Evolutionary conservation across 2,113 vertebrate genomes (phyloP).

Genomic region (Pongo abelii): DNA sequence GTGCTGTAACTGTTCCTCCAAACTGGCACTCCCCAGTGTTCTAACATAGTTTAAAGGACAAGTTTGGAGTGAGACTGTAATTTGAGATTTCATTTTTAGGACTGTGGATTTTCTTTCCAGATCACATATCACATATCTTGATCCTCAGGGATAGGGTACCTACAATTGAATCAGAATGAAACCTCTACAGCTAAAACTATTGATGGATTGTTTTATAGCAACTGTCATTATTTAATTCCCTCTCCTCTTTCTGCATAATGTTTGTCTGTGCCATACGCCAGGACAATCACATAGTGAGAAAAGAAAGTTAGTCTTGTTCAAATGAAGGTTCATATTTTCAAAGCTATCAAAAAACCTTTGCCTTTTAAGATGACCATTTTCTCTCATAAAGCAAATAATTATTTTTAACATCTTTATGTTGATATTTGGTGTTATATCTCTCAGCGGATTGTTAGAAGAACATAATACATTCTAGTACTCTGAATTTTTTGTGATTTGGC

Average conservation of each 20-base stretch:
- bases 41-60: neutral
- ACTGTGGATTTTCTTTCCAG: neutral
- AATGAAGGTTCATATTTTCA: neutral
- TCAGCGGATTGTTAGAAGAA: neutral
- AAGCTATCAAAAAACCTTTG: constrained; percentile 19
- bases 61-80: neutral
- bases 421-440: neutral
- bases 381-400: neutral
- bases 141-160: neutral
- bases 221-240: constrained; percentile 41
- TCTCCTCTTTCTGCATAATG: neutral
- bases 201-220: constrained; percentile 30
- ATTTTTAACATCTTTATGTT: neutral
- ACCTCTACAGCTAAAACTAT: constrained; percentile 18
- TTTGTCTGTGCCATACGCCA: neutral
- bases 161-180: neutral
- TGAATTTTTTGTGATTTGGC: constrained; percentile 10
- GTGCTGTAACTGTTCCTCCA: neutral
- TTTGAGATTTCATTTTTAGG: neutral
- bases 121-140: neutral
- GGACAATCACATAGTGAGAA: neutral
- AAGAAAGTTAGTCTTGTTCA: constrained; percentile 27
- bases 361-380: neutral
- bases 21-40: neutral
- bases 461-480: neutral